Evolutionary conservation across 2,797 vertebrate species (phyloP).

Genomic region (Artibeus lituratus): DNA sequence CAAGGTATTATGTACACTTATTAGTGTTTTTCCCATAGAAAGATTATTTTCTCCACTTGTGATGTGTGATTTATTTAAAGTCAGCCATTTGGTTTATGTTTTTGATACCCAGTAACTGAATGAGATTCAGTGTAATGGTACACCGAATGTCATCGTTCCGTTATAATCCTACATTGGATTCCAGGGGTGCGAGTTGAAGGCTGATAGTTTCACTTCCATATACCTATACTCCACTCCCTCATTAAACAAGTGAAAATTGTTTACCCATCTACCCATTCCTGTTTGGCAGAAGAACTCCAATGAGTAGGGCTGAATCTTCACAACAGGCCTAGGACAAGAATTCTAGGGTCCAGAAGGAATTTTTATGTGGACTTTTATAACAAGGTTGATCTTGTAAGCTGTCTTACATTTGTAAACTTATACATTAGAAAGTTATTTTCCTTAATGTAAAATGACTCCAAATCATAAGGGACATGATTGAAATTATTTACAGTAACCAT

Average conservation of each 20-base stretch:
- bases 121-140: slow-evolving; percentile 13
- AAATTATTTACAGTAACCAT: slow-evolving; percentile 39
- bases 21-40: slow-evolving; percentile 49
- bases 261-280: slow-evolving; percentile 30
- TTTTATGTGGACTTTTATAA: slow-evolving; percentile 26
- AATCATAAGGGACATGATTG: slow-evolving; percentile 34
- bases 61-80: slow-evolving; percentile 32
- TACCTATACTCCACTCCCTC: background rate
- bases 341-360: slow-evolving; percentile 33
- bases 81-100: slow-evolving; percentile 24
- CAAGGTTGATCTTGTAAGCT: slow-evolving; percentile 34
- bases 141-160: slow-evolving; percentile 67
- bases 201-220: slow-evolving; percentile 17
- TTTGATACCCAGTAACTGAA: slow-evolving; percentile 33
- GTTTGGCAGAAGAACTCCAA: background rate
- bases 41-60: slow-evolving; percentile 48
- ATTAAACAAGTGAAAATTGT: slow-evolving; percentile 43
- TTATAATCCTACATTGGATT: slow-evolving; percentile 34
- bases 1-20: slow-evolving; percentile 46
- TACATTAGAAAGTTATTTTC: slow-evolving; percentile 52
- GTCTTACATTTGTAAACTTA: slow-evolving; percentile 38
- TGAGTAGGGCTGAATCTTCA: background rate
- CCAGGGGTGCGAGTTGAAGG: slow-evolving; percentile 13
- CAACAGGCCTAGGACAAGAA: background rate
- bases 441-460: slow-evolving; percentile 44